These are phyloP conservation scores for Ceratothoa steindachneri DNA, from an alignment of 2,888 invertebrate genomes.

Conservation along the genomic window DNA sequence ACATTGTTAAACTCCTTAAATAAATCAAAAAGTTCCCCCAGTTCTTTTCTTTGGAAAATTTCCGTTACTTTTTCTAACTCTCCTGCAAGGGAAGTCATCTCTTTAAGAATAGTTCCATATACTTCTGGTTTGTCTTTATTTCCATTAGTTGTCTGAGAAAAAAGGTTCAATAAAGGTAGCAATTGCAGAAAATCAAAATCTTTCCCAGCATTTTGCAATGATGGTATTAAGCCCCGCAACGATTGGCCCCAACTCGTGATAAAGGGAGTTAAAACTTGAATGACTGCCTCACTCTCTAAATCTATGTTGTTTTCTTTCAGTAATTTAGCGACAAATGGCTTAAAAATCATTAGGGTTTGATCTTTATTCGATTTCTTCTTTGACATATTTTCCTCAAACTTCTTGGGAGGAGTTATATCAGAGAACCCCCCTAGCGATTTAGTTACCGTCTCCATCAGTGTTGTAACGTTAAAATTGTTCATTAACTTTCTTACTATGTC, in stretches of 20 bases:
- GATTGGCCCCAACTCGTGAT: not conserved
- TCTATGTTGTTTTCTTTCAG: slow-evolving; percentile 28
- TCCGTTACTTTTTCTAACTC: not conserved
- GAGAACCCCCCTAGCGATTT: not conserved
- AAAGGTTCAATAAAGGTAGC: slow-evolving; percentile 16
- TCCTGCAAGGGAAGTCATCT: not conserved
- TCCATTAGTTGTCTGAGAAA: not conserved
- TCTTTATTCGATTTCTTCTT: slow-evolving; percentile 8
- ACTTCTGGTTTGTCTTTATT: not conserved
- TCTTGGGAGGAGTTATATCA: not conserved
- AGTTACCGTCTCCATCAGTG: not conserved
- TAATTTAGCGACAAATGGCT: slow-evolving; percentile 25
- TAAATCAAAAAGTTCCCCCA: not conserved
- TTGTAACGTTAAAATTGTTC: not conserved
- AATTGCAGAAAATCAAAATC: slow-evolving; percentile 8
- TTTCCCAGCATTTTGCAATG: not conserved
- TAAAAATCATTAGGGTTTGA: slow-evolving; percentile 14
- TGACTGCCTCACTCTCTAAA: slow-evolving; percentile 31
- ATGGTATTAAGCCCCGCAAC: not conserved
- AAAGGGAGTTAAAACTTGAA: slow-evolving; percentile 20
- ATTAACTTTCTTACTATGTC: slow-evolving; percentile 21
- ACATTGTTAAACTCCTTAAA: not conserved
- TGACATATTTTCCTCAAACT: not conserved
- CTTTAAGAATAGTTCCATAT: not conserved
- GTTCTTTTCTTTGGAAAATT: too few species aligned